phyloP scores from a whole-genome alignment of 2,888 invertebrate genomes.

The Pterostichus niger region DNA sequence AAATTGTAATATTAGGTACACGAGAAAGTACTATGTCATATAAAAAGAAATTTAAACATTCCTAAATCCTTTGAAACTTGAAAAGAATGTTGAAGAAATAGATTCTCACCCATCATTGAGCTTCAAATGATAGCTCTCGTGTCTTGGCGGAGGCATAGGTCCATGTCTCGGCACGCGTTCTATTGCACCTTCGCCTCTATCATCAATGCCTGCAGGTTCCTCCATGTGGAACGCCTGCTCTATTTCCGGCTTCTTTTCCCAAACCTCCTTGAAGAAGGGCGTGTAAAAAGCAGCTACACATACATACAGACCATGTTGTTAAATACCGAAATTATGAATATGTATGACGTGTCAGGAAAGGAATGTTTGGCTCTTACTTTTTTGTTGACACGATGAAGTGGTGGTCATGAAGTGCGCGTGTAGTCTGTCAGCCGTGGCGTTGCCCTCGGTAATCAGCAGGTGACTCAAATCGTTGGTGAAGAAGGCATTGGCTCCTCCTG shows the following conservation, averaged over 20 bases:
- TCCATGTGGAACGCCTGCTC: conserved; percentile 95
- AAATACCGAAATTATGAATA: no score
- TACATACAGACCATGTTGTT: conserved; percentile 29
- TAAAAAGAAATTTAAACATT: conserved; percentile 1
- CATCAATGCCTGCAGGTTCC: conserved; percentile 81
- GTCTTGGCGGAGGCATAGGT: conserved; percentile 85
- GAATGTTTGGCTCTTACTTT: conserved; percentile 84
- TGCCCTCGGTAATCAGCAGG: conserved; percentile 94
- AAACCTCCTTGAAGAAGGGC: conserved; percentile 97
- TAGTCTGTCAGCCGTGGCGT: conserved; percentile 92
- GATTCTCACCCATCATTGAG: conserved; percentile 79
- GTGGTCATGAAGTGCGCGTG: conserved; percentile 96
- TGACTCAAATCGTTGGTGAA: conserved; percentile 94
- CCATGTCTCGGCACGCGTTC: conserved; percentile 83
- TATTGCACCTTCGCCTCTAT: conserved; percentile 85
- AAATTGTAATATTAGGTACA: not conserved
- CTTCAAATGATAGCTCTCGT: conserved; percentile 89
- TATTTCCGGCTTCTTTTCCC: conserved; percentile 97
- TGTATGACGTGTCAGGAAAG: no score
- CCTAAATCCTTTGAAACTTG: not conserved
- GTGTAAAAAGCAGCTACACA: conserved; percentile 92
- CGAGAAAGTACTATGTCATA: conserved; percentile 11
- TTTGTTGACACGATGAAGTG: conserved; percentile 89
- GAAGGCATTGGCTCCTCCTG: conserved; percentile 92
- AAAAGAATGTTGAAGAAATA: no score